Conservation (phyloP, 2,888 invertebrate genomes). For the Phorcus lineatus region DNA sequence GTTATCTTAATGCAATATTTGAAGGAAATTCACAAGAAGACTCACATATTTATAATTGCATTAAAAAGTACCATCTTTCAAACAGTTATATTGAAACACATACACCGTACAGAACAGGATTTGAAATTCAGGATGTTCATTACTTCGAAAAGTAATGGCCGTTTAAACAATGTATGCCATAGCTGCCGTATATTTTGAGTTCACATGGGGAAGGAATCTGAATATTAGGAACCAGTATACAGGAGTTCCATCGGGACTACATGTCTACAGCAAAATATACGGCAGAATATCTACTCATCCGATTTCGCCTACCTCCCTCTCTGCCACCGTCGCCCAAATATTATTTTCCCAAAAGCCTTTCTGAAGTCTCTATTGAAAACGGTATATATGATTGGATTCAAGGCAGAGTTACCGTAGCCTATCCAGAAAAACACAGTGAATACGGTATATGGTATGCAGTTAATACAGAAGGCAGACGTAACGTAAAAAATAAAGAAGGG, state of each 20-base stretch:
- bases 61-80: too few species aligned
- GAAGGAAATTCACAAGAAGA: too few species aligned
- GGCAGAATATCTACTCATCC: background rate
- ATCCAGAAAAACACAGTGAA: constrained; percentile 97
- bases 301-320: constrained; percentile 25
- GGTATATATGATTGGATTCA: constrained; percentile 94
- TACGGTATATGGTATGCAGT: constrained; percentile 66
- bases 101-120: too few species aligned
- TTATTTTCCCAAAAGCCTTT: constrained; percentile 93
- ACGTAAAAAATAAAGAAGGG: constrained; percentile 89
- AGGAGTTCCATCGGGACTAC: too few species aligned
- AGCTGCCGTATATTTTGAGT: background rate
- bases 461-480: constrained; percentile 73
- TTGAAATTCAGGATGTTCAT: background rate
- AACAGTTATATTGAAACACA: too few species aligned
- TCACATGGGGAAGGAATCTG: background rate
- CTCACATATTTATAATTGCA: background rate
- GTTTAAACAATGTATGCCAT: background rate
- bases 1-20: too few species aligned
- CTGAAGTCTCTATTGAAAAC: constrained; percentile 98
- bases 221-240: too few species aligned
- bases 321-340: constrained; percentile 77
- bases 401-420: constrained; percentile 96
- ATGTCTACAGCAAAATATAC: background rate
- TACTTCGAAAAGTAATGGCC: background rate